Conservation (phyloP, 92 coral and sea anemone genomes). For the Epizoanthus fatuus region DNA sequence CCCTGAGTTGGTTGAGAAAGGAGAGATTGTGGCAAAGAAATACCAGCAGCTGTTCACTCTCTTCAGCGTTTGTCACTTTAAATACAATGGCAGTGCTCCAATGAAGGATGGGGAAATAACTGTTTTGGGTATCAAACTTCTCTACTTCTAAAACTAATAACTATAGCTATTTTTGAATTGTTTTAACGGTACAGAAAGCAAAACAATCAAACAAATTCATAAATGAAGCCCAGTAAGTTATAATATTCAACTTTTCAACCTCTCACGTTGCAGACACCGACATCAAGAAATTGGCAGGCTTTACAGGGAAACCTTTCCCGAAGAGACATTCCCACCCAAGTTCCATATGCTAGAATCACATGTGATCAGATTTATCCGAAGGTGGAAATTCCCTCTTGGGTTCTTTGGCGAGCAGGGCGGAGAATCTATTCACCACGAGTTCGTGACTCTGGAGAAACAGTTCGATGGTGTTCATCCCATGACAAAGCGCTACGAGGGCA, state of each 20-base stretch:
- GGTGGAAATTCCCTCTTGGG: no score
- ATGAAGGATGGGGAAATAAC: conserved; percentile 25
- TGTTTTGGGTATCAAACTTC: conserved; percentile 8
- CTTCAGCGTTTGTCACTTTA: not conserved
- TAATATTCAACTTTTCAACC: not conserved
- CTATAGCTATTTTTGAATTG: not conserved
- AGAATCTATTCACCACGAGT: no score
- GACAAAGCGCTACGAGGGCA: no score
- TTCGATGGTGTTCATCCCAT: no score
- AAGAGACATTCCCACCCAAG: no score
- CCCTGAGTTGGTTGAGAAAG: conserved; percentile 5
- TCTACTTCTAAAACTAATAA: not conserved
- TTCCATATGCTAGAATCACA: no score
- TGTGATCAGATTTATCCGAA: no score
- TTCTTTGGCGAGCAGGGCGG: no score
- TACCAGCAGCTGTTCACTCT: conserved; percentile 15
- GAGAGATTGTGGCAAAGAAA: conserved; percentile 25
- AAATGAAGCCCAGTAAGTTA: not conserved
- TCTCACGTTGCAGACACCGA: not conserved
- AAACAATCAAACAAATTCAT: not conserved
- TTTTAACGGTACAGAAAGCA: not conserved
- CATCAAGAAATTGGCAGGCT: no score
- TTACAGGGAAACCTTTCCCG: no score
- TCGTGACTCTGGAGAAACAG: no score
- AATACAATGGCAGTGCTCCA: conserved; percentile 9